phyloP scores from a whole-genome alignment of 2,113 vertebrate genomes.

The Opisthocomus hoazin region DNA sequence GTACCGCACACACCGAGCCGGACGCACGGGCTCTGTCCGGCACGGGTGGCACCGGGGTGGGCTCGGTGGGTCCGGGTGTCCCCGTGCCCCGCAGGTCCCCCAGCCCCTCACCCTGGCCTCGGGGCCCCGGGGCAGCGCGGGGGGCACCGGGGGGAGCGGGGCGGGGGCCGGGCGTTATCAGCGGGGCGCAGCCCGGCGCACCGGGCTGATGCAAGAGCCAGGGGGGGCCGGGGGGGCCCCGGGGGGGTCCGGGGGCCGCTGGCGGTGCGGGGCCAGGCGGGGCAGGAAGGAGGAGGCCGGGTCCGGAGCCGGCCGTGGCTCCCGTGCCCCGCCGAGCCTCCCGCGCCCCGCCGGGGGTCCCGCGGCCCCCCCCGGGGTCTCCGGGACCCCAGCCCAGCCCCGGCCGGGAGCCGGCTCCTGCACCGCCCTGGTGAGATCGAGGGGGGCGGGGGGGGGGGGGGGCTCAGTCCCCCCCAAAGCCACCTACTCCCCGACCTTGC shows the following conservation, averaged over 20 bases:
- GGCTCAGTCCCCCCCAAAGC: neutral
- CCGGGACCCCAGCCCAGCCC: neutral
- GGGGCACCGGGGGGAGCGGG: neutral
- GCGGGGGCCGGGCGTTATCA: neutral
- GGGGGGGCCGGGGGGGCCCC: neutral
- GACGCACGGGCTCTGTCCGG: too few species aligned
- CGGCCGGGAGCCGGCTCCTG: neutral
- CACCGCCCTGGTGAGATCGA: neutral
- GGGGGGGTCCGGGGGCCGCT: neutral
- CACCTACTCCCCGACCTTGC: neutral
- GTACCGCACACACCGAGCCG: too few species aligned
- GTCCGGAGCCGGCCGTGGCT: neutral
- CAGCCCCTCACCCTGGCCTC: neutral
- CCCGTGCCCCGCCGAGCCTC: neutral
- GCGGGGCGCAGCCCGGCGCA: neutral
- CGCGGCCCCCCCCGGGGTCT: neutral
- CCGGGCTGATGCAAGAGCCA: neutral
- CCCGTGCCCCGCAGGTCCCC: neutral
- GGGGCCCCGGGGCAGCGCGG: neutral
- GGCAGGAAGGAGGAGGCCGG: slow-evolving; percentile 22
- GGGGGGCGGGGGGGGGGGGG: too few species aligned
- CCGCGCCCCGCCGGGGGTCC: neutral
- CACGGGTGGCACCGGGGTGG: neutral
- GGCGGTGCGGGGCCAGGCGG: neutral
- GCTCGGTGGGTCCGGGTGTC: rapidly evolving